phyloP scores from a whole-genome alignment of 2,888 invertebrate genomes.

The Candidula unifasciata region DNA sequence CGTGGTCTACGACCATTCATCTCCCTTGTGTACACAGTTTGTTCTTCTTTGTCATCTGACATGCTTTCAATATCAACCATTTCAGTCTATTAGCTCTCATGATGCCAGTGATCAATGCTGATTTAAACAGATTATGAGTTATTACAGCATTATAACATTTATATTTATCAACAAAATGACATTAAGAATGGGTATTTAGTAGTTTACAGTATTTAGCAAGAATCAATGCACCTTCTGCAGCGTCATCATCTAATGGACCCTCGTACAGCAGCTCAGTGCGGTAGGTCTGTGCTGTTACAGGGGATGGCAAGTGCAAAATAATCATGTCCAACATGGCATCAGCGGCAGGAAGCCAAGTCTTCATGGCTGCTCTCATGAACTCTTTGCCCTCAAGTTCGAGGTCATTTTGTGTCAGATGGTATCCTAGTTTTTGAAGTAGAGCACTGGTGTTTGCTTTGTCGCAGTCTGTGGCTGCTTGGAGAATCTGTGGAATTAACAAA shows the following conservation, averaged over 20 bases:
- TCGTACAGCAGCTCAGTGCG: conserved; percentile 99
- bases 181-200: no score
- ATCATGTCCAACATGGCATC: conserved; percentile 99
- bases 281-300: conserved; percentile 98
- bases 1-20: no score
- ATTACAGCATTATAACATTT: no score
- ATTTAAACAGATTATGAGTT: no score
- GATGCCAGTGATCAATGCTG: no score
- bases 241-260: conserved; percentile 97
- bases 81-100: no score
- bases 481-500: conserved; percentile 58
- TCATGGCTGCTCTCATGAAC: conserved; percentile 96
- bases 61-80: no score
- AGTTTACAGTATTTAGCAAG: no score
- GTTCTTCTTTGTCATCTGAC: no score
- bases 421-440: conserved; percentile 92
- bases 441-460: conserved; percentile 87
- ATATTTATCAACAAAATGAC: no score
- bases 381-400: conserved; percentile 95
- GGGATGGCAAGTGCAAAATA: conserved; percentile 98
- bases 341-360: conserved; percentile 99
- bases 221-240: conserved; percentile 84
- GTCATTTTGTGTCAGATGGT: conserved; percentile 94
- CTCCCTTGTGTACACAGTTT: no score
- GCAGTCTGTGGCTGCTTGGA: conserved; percentile 64